Evolutionary conservation across 1,140 invertebrate genomes (phyloP).

Genomic region (Oppia nitens): DNA sequence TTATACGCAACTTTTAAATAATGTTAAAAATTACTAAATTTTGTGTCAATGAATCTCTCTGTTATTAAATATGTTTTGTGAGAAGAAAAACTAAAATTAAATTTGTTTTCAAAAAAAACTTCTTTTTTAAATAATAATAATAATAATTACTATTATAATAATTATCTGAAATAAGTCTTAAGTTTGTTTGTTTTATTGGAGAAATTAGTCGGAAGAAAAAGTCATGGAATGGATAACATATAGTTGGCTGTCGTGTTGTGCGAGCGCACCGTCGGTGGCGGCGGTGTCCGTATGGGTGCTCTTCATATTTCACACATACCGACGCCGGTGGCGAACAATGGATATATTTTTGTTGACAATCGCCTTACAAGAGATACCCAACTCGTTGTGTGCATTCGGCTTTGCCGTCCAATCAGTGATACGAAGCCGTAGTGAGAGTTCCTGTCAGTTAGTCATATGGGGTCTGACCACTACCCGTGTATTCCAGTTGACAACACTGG

Average conservation of each 20-base stretch:
- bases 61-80: too few relatives aligned
- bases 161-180: too few relatives aligned
- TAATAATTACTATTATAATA: too few relatives aligned
- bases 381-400: conserved; percentile 32
- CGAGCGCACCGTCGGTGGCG: conserved; percentile 17
- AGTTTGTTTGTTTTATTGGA: too few relatives aligned
- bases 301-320: conserved; percentile 33
- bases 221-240: conserved; percentile 18
- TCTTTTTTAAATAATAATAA: too few relatives aligned
- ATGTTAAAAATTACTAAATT: too few relatives aligned
- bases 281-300: conserved; percentile 24
- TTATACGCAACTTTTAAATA: too few relatives aligned
- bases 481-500: conserved; percentile 36
- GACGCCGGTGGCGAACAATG: conserved; percentile 34
- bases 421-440: conserved; percentile 24
- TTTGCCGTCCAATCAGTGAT: conserved; percentile 34
- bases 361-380: conserved; percentile 31
- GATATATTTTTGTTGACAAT: conserved; percentile 37
- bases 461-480: conserved; percentile 34
- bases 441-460: conserved; percentile 34
- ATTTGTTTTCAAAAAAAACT: too few relatives aligned
- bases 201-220: too few relatives aligned
- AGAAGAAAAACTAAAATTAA: too few relatives aligned
- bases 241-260: conserved; percentile 20
- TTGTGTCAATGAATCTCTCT: too few relatives aligned